Conservation (phyloP, 1,140 invertebrate species). For the Bombus consobrinus region DNA sequence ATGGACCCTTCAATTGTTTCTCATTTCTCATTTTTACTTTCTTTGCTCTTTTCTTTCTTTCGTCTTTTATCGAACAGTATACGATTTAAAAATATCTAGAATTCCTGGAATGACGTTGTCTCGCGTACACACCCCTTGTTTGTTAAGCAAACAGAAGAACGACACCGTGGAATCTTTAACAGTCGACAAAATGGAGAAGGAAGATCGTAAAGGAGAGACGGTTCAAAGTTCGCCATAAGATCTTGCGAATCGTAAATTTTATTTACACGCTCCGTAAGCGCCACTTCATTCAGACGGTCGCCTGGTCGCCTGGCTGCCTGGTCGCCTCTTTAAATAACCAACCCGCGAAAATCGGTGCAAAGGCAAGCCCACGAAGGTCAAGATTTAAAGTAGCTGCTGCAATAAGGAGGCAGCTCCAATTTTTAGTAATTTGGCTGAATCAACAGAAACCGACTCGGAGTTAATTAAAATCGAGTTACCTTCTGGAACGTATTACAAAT, state of each 20-base stretch:
- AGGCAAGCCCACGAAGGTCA: conserved; percentile 29
- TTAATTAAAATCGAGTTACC: neutral
- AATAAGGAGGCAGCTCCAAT: neutral
- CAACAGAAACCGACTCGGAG: neutral
- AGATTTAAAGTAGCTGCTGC: neutral
- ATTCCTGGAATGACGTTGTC: neutral
- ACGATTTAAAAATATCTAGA: neutral
- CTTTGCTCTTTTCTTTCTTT: neutral
- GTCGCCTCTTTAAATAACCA: neutral
- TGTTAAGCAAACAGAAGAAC: conserved; percentile 26
- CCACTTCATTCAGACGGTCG: conserved; percentile 1
- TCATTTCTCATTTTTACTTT: too few species aligned
- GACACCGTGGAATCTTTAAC: neutral
- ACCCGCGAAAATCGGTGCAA: conserved; percentile 15
- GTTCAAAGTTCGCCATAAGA: neutral
- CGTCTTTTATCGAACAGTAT: neutral
- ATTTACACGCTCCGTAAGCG: conserved; percentile 14
- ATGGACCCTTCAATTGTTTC: too few species aligned
- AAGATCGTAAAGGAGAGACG: neutral
- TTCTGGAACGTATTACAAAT: neutral
- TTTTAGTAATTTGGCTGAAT: neutral
- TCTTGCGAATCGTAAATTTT: conserved; percentile 39
- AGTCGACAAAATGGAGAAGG: neutral
- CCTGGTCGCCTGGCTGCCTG: neutral
- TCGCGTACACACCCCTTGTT: neutral